phyloP scores from a whole-genome alignment of 2,888 invertebrate species.

The Cheiracanthium punctorium region DNA sequence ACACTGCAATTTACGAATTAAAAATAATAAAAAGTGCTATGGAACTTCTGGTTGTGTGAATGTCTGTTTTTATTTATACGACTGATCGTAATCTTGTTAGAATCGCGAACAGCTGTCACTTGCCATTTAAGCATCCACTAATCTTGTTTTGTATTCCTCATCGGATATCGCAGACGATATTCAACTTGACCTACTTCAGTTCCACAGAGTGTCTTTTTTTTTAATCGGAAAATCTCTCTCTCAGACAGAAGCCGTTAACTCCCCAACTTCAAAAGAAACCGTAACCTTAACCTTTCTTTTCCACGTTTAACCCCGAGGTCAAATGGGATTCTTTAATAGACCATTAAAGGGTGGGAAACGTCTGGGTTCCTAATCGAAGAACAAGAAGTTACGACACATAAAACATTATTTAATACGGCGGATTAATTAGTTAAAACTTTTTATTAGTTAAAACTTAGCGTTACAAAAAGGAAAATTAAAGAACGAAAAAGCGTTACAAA shows the following conservation, averaged over 20 bases:
- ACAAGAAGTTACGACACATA: slow-evolving; percentile 4
- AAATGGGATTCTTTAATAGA: not conserved
- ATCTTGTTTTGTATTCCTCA: no score
- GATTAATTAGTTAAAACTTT: no score
- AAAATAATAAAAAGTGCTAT: no score
- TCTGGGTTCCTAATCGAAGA: slow-evolving; percentile 11
- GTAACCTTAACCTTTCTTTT: slow-evolving; percentile 16
- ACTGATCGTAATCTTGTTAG: no score
- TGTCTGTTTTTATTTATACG: no score
- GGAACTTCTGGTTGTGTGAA: no score
- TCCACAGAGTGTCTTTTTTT: not conserved
- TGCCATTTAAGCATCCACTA: not conserved
- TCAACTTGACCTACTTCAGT: not conserved
- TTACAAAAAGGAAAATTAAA: no score
- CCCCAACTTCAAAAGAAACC: slow-evolving; percentile 6
- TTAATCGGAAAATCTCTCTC: not conserved
- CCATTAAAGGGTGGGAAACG: slow-evolving; percentile 14
- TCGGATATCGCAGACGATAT: not conserved
- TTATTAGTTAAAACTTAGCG: no score
- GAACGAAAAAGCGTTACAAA: no score
- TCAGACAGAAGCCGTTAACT: not conserved
- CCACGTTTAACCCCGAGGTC: not conserved
- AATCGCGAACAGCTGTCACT: not conserved
- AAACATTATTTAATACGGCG: no score
- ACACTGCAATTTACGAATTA: no score